These are phyloP conservation scores for Phrynocephalus forsythii DNA, from an alignment of 2,797 vertebrate species.

Conservation along the genomic window DNA sequence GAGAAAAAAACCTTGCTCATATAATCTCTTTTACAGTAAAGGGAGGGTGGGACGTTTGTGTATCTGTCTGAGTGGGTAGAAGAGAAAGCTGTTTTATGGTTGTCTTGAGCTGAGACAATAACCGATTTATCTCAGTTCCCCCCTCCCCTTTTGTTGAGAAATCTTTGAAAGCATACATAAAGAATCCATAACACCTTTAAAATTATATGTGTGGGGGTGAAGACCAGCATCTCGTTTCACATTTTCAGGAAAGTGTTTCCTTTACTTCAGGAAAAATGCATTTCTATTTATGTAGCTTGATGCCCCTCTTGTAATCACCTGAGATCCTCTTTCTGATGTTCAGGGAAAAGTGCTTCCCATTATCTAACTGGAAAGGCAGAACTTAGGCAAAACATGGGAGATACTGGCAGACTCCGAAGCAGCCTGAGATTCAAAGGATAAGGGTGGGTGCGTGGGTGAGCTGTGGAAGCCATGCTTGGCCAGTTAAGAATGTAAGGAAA, in stretches of 20 bases:
- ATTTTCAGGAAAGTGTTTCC: background rate
- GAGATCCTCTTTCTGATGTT: background rate
- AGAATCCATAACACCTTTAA: slow-evolving; percentile 9
- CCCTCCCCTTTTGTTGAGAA: background rate
- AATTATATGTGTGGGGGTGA: background rate
- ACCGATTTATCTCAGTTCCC: slow-evolving; percentile 18
- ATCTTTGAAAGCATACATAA: background rate
- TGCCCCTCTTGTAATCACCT: background rate
- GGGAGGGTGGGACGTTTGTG: background rate
- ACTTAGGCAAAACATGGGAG: background rate
- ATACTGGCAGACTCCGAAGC: background rate
- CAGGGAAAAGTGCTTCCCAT: background rate
- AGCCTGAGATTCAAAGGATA: background rate
- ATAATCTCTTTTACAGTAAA: slow-evolving; percentile 51
- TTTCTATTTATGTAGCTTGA: background rate
- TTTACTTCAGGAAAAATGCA: background rate
- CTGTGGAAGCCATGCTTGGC: background rate
- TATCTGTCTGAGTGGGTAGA: background rate
- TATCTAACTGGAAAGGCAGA: background rate
- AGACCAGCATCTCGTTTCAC: background rate
- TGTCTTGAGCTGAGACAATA: slow-evolving; percentile 29
- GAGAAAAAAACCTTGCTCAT: slow-evolving; percentile 60
- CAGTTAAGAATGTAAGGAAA: background rate
- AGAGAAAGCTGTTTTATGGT: slow-evolving; percentile 28
- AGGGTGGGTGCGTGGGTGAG: background rate